Evolutionary conservation across 37 sponge, comb jelly and placozoan species (phyloP), one percentile per base, ranked within the genome.

Genomic region (Eunapius fragilis): DNA sequence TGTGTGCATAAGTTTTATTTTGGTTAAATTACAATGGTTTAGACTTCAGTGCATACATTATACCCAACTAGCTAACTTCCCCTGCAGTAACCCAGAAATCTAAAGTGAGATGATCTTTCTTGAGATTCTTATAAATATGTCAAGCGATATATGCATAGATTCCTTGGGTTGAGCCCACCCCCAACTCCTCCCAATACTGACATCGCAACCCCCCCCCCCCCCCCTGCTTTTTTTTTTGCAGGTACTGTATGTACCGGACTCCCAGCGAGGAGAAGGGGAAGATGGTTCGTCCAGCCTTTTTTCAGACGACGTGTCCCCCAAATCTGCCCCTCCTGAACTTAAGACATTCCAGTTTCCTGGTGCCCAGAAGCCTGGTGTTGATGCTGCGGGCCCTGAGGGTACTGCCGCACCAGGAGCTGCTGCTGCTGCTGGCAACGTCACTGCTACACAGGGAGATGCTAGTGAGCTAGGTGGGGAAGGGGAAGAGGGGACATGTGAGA

Each of bases 171-270:
- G n/a, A n/a, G n/a, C n/a, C n/a, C n/a, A n/a, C 80, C 27, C 33
- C 71, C 48, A 1, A 47, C 70, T 78, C 73, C 72, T 80, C 80
- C 14, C 69, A 79, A 31, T 79, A 26, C 41, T 47, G 71, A 71
- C 58, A 48, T 12, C 27, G 3, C 47, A 27, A 33, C 79, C 26
- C 5, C 32, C 80, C 34, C 0, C 38, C 48, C 28, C 36, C 28
- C 49, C 41, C 45, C 50, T 81, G 22, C 80, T 31, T 25, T 34
- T 78, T 45, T 30, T 82, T 37, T 2, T 33, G 13, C 78, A 88
- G 90, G 79, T 85, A n/a, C 38, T 92, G 77, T 87, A 83, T 87
- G 84, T 92, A 26, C 87, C 85, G 10, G 84, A 91, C 76, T 32
- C 58, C 68, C 58, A 69, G 38, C 72, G 30, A 11, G 79, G 22